These are phyloP conservation scores for Zelostemma sp. DNA, from an alignment of 1,140 invertebrate genomes.

Conservation along the genomic window DNA sequence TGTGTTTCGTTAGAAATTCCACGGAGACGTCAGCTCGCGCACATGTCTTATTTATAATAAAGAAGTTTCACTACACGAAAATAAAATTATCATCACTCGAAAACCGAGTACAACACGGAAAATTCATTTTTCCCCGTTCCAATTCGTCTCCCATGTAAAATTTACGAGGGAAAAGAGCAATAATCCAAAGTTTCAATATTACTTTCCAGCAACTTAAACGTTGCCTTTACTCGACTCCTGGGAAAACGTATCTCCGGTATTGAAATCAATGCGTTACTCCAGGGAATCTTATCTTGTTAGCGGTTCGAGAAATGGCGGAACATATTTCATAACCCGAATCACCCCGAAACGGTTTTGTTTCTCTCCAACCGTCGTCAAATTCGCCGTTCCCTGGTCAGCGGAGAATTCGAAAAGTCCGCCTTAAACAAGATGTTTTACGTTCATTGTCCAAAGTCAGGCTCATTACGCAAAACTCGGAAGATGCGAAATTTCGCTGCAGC, in stretches of 20 bases:
- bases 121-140: too few relatives aligned
- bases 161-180: too few relatives aligned
- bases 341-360: too few relatives aligned
- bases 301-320: constrained; percentile 28
- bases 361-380: too few relatives aligned
- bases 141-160: too few relatives aligned
- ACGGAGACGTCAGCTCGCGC: constrained; percentile 19
- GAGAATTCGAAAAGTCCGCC: too few relatives aligned
- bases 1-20: constrained; percentile 59
- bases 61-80: too few relatives aligned
- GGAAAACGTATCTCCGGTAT: constrained; percentile 33
- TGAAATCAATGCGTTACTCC: constrained; percentile 28
- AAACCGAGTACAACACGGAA: too few relatives aligned
- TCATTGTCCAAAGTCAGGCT: constrained; percentile 14
- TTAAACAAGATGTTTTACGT: too few relatives aligned
- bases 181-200: too few relatives aligned
- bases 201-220: constrained; percentile 10
- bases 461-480: constrained; percentile 20
- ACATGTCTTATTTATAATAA: constrained; percentile 8
- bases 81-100: too few relatives aligned
- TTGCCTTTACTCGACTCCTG: constrained; percentile 34
- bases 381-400: too few relatives aligned
- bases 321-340: constrained; percentile 24
- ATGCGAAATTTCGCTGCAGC: constrained; percentile 7
- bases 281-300: constrained; percentile 35